Evolutionary conservation across 2,113 vertebrate species (phyloP), one percentile per base, ranked within the genome.

Genomic region (Ariopsis seemanni): DNA sequence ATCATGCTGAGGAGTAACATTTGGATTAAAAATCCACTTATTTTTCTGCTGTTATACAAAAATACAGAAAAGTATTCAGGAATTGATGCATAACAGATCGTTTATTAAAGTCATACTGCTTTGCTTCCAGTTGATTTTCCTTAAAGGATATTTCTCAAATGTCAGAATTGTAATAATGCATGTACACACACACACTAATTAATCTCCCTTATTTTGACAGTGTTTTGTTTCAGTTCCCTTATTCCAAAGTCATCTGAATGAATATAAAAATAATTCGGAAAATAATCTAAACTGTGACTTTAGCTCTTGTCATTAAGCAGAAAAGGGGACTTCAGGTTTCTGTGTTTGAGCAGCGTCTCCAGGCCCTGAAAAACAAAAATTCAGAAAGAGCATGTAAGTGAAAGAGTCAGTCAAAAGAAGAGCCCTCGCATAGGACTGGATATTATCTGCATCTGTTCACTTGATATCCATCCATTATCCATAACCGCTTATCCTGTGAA

Each of bases 281-380:
- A 20, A 34, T n/a, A 71, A 63, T 30, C 22, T 52, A 10, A 30
- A 85, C 65, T 84, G 88, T 83, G 62, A 82, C 42, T 90, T 55
- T 82, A 89, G 87, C 94, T 88, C 25, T 90, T 89, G 88, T 94
- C 92, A 0, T 97, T 94, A 0, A 99, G 94, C 52, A 96, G 69
- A 85, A 97, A 94, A 0, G 96, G 97, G 9, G 96, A 95, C 69
- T n/a, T 82, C 84, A 99, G 85, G 0, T 91, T 95, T 81, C 78
- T 95, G 83, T 94, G 94, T 88, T 88, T 95, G 92, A 99, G 92
- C 85, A 96, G 92, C 0, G 7, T 69, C 71, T 97, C 97, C 83
- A 99, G 93, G 22, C 95, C 98, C 98, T 99, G 89, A 63, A 88
- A 91, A 91, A 30, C 42, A 14, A 12, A 81, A 12, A 1, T 5